Evolutionary conservation across 2,113 vertebrate genomes (phyloP).

Genomic region (Myiozetetes cayanensis): DNA sequence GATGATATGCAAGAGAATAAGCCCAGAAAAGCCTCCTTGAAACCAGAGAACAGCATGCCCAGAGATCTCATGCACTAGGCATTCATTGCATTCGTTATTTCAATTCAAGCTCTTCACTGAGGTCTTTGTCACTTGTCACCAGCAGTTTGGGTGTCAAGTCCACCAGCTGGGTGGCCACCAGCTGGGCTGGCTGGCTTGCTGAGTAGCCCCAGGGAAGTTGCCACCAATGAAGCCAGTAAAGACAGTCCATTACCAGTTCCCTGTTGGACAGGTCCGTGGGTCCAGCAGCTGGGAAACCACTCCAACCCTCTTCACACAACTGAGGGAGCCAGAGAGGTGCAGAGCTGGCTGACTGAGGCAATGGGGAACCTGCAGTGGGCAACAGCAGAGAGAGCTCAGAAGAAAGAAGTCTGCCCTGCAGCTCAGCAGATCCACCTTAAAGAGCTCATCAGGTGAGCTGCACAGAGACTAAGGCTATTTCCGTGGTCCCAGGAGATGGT

Average conservation of each 20-base stretch:
- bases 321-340: rapidly evolving
- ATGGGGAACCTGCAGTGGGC: neutral
- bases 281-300: neutral
- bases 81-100: rapidly evolving
- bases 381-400: neutral
- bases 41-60: neutral
- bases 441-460: neutral
- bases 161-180: neutral
- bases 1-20: neutral
- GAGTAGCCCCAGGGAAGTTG: neutral
- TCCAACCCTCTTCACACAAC: neutral
- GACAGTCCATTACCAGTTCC: rapidly evolving
- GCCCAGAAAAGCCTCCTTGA: neutral
- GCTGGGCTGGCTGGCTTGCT: neutral
- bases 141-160: neutral
- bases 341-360: neutral
- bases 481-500: neutral
- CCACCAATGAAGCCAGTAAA: neutral
- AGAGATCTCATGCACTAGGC: neutral
- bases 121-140: neutral
- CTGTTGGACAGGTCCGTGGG: neutral
- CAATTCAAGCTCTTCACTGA: neutral
- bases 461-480: neutral
- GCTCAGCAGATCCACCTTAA: neutral
- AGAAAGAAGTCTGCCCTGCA: rapidly evolving